These are phyloP conservation scores for Vireo griseus DNA, from an alignment of 2,797 vertebrate genomes.

Conservation along the genomic window DNA sequence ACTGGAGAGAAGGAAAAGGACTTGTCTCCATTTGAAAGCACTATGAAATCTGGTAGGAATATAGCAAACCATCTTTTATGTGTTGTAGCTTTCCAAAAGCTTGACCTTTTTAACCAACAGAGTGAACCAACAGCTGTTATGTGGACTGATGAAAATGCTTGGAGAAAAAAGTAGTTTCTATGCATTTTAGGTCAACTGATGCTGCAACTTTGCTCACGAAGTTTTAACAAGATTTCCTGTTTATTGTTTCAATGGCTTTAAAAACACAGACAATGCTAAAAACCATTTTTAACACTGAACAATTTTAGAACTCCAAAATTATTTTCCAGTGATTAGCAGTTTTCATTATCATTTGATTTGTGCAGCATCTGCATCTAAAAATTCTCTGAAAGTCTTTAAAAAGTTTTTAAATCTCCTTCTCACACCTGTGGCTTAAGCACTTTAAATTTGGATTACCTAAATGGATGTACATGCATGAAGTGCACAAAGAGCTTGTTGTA, in stretches of 20 bases:
- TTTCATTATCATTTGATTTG: background rate
- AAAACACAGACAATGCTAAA: background rate
- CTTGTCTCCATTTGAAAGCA: constrained; percentile 33
- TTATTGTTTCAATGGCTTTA: constrained; percentile 1
- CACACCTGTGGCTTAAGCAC: background rate
- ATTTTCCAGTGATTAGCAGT: background rate
- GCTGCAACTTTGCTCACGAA: background rate
- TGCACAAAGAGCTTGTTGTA: background rate
- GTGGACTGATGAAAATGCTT: background rate
- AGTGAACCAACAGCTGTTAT: background rate
- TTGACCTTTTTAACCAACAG: background rate
- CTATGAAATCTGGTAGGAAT: constrained; percentile 21
- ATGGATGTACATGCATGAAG: background rate
- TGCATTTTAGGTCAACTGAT: background rate
- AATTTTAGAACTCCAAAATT: background rate
- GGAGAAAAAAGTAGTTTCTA: background rate
- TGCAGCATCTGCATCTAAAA: background rate
- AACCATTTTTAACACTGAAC: background rate
- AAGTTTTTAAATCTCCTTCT: background rate
- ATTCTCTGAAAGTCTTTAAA: background rate
- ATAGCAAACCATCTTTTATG: background rate
- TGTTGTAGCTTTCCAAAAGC: background rate
- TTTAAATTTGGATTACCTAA: background rate
- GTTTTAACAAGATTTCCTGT: background rate
- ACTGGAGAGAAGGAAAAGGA: background rate